Conservation (phyloP, 2,797 vertebrate species). For the Trachurus trachurus region DNA sequence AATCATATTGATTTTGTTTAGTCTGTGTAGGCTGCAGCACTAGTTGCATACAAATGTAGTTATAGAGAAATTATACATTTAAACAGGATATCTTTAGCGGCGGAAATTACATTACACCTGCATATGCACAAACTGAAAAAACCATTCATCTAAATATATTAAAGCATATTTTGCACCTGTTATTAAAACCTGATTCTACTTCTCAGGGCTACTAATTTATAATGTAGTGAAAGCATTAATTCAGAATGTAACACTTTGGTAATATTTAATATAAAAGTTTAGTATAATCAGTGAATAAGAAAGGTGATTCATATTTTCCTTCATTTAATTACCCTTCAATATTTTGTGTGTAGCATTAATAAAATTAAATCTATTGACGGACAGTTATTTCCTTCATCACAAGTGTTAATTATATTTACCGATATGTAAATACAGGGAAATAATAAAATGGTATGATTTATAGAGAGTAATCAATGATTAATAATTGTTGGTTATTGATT, state of each 20-base stretch:
- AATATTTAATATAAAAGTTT: background rate
- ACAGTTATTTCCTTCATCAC: background rate
- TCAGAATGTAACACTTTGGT: background rate
- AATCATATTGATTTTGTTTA: background rate
- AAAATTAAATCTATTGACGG: background rate
- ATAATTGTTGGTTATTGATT: background rate
- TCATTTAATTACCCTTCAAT: background rate
- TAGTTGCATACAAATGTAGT: background rate
- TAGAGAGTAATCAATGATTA: background rate
- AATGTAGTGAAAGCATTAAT: background rate
- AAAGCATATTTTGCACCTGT: background rate
- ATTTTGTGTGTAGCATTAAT: background rate
- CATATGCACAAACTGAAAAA: background rate
- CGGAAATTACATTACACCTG: conserved; percentile 5
- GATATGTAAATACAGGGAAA: conserved; percentile 11
- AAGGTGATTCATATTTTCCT: background rate
- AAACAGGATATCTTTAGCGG: background rate
- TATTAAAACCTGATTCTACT: background rate
- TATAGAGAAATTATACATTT: background rate
- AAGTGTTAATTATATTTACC: conserved; percentile 9
- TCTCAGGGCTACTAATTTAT: background rate
- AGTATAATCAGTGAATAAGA: background rate
- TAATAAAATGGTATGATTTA: background rate
- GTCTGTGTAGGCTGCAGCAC: background rate
- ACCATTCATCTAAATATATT: background rate